Conservation (phyloP, 1,140 invertebrate genomes). For the Drosophila bipectinata region DNA sequence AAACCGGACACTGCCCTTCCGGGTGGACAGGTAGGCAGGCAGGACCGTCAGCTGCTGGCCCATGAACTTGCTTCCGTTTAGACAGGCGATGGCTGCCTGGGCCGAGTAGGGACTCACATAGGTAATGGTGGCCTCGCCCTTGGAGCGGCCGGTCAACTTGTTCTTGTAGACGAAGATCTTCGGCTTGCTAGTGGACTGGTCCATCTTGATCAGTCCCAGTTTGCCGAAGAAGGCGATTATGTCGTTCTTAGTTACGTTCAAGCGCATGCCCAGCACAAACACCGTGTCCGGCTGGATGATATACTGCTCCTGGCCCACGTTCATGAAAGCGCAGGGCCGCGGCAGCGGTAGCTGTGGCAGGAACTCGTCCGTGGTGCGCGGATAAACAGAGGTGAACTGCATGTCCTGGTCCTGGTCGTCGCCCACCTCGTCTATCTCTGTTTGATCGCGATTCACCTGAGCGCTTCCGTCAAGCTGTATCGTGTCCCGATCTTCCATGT, state of each 20-base stretch:
- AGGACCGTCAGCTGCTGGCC: conserved; percentile 50
- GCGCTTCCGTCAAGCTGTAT: neutral
- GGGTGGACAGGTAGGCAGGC: conserved; percentile 62
- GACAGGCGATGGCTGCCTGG: conserved; percentile 48
- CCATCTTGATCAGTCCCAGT: conserved; percentile 48
- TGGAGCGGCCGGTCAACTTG: conserved; percentile 59
- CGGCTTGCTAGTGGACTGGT: conserved; percentile 48
- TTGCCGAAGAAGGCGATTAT: conserved; percentile 58
- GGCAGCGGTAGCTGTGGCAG: conserved; percentile 1
- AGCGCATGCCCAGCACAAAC: conserved; percentile 65
- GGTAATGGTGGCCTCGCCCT: conserved; percentile 67
- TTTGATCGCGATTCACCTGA: neutral
- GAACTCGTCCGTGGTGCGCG: neutral
- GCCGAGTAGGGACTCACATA: conserved; percentile 51
- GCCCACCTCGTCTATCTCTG: neutral
- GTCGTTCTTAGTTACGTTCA: conserved; percentile 65
- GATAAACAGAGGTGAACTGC: conserved; percentile 5
- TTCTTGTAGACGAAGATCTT: conserved; percentile 75
- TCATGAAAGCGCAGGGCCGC: conserved; percentile 17
- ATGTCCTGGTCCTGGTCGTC: neutral
- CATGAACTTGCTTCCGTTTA: conserved; percentile 53
- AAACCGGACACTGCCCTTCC: conserved; percentile 43
- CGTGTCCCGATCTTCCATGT: neutral
- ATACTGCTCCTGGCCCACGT: conserved; percentile 49
- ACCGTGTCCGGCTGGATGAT: conserved; percentile 52